A percentile compares a stretch with the other conserved stretches of the same genome.
phyloP scores from a whole-genome alignment of 2,797 vertebrate genomes.

The Pangasius larnaudii region DNA sequence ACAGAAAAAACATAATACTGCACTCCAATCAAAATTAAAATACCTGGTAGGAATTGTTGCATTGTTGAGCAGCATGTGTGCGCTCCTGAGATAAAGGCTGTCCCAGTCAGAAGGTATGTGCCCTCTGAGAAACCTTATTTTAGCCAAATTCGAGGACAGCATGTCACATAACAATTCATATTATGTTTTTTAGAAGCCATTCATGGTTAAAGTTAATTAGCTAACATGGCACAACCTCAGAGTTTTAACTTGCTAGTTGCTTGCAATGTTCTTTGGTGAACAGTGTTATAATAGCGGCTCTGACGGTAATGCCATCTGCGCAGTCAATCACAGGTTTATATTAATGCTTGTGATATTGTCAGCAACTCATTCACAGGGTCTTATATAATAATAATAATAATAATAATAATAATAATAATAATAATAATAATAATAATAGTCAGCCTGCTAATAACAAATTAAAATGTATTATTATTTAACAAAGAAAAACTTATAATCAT shows the following conservation, averaged over 20 bases:
- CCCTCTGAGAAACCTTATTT: neutral
- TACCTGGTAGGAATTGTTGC: neutral
- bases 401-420: too few relatives aligned
- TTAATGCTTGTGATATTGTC: too few relatives aligned
- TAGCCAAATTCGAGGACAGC: neutral
- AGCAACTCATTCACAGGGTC: too few relatives aligned
- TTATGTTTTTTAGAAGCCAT: neutral
- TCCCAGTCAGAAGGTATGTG: neutral
- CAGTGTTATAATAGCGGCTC: neutral
- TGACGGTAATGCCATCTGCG: too few relatives aligned
- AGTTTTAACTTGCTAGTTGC: neutral
- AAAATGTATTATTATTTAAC: too few relatives aligned
- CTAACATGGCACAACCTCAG: neutral
- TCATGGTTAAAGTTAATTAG: neutral
- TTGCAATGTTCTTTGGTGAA: neutral
- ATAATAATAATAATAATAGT: too few relatives aligned
- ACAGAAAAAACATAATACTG: slow-evolving; percentile 6
- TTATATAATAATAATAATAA: too few relatives aligned
- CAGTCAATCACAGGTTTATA: too few relatives aligned
- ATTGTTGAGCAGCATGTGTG: neutral
- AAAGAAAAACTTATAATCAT: too few relatives aligned
- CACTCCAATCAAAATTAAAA: neutral
- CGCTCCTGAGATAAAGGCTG: neutral
- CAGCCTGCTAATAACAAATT: too few relatives aligned
- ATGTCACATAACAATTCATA: neutral